Evolutionary conservation across 2,113 vertebrate species (phyloP).

Genomic region (Esox niger): DNA sequence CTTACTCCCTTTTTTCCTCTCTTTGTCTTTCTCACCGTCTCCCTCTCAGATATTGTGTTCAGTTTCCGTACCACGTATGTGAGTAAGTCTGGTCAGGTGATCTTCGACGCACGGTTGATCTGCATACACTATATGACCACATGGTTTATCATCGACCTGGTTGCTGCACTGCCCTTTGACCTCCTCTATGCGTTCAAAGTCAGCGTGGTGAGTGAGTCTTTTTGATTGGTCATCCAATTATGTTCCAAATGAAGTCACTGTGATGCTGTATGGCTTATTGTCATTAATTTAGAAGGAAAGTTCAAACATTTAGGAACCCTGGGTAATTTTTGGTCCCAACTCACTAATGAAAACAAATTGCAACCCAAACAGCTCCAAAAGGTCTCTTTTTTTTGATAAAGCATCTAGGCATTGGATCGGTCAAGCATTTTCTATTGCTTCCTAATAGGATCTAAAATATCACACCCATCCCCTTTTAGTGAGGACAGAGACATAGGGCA

Average conservation of each 20-base stretch:
- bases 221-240: background rate
- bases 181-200: constrained; percentile 97
- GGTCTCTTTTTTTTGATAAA: too few species aligned
- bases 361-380: too few species aligned
- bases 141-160: constrained; percentile 97
- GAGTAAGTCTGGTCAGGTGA: constrained; percentile 97
- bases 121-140: constrained; percentile 98
- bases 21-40: constrained; percentile 35
- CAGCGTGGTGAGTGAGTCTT: constrained; percentile 95
- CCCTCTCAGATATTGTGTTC: constrained; percentile 88
- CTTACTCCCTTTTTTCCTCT: background rate
- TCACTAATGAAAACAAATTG: too few species aligned
- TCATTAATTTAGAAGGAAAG: too few species aligned
- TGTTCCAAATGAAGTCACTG: background rate
- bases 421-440: background rate
- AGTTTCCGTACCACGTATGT: constrained; percentile 97
- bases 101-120: constrained; percentile 96
- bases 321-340: too few species aligned
- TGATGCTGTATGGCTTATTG: background rate
- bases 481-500: constrained; percentile 8
- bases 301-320: too few species aligned
- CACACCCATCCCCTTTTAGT: constrained; percentile 12
- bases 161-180: constrained; percentile 95
- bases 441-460: too few species aligned
- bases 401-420: too few species aligned